Evolutionary conservation across 2,888 invertebrate genomes (phyloP), one percentile per base, ranked within the genome.

Genomic region (Phengaris arion): DNA sequence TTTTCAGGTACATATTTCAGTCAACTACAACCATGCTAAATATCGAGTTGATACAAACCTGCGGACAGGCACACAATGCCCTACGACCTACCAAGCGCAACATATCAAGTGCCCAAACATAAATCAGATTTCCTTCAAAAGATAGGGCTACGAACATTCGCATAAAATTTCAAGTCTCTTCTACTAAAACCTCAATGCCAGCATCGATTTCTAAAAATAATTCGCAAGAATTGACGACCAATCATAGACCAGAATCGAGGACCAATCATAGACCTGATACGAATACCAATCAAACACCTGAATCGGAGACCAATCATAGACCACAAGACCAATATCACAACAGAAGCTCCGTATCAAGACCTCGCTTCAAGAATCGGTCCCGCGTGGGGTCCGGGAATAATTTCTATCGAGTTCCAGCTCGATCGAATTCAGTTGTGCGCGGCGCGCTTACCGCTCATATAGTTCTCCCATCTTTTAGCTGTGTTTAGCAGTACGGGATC

Each of bases 361-460:
- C 8, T 35, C 35, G 35, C 46, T 22, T 9, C 64, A 52, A 68
- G n/a, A 68, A 52, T 48, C 74, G 35, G 35, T 35, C 6, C 35
- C 12, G 9, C 12, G 2, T 10, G 10, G 35, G 10, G 12, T 15
- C 12, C 22, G 64, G 22, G 59, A 64, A 2, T 9, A 59, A 59
- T 35, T 64, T 48, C 51, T 51, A 59, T 48, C 48, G 51, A 51
- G 57, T 48, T 75, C 9, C 59, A 72, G 72, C 22, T 7, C 51
- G 45, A 45, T 72, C 35, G n/a, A 46, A 46, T 79, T 94, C 94
- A 99, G 94, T 99, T 99, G 89, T 99, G 99, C 74, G 98, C 96
- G 4, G 99, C 98, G 75, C 96, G 93, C 89, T 98, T 97, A n/a
- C 99, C 99, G 85, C 96, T 96, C 97, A 98, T 98, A 84, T 99